Evolutionary conservation across 2,797 vertebrate genomes (phyloP), one percentile per base, ranked within the genome.

Genomic region (Parauchenoglanis ngamensis): DNA sequence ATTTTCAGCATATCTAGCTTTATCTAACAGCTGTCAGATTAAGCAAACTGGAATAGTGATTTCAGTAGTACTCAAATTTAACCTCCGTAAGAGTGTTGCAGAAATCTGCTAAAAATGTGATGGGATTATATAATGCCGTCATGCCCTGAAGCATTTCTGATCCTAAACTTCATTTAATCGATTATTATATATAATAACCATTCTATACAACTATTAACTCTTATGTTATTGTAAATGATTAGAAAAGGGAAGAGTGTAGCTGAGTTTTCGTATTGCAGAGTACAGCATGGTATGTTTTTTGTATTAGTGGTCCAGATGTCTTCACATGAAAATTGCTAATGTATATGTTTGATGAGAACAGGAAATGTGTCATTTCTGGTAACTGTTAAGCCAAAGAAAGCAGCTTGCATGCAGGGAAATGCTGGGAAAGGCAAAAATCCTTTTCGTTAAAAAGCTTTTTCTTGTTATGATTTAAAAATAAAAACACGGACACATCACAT

Each of bases 291-390:
- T 11, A 13, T 79, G 28, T 23, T 35, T 57, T 40, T 40, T 81
- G 23, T 25, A 63, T n/a, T 15, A 25, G 28, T 63, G 25, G 35
- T 59, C 25, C 12, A 54, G 13, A 56, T 57, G 76, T n/a, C 10
- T 49, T 78, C 13, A 15, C n/a, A 56, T 77, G 49, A 31, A 78
- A 56, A 52, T 76, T 28, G n/a, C 12, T 7, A 13, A 35, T 76
- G 25, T 13, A 54, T 77, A 8, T 19, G 8, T 21, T 78, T 80
- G 31, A 35, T 1, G 23, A 7, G 11, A 8, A 44, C 5, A 63
- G 79, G 79, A 81, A 81, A 49, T 19, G 59, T 46, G 79, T 81
- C 0, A 65, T 46, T 63, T 81, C 79, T 35, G 46, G 59, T 35
- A 80, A 25, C 12, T 80, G 21, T 80, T 61, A 61, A 46, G 13